Evolutionary conservation across 2,797 vertebrate species (phyloP), one percentile per base, ranked within the genome.

Genomic region (Simalia tracyae): DNA sequence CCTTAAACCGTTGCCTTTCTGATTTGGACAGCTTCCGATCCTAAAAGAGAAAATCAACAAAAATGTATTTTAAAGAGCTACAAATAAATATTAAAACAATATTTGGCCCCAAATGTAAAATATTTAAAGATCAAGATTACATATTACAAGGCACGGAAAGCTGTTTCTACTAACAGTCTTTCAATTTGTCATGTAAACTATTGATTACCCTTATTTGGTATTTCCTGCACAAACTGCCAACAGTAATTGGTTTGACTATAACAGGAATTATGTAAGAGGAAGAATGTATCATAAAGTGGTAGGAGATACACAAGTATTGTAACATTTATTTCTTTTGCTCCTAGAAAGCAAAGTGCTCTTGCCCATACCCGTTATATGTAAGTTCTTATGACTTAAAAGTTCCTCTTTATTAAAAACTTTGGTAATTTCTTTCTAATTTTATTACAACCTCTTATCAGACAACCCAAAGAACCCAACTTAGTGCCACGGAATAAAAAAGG

Each of bases 21-120:
- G 99, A 99, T 96, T 98, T 99, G 92, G 99, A 98, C 97, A 99
- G 97, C 95, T 99, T 99, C 89, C 99, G 98, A 96, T 99, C 99
- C 99, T 99, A 93, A 90, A 54, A 94, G 89, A 42, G 9, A 81
- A 92, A 95, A 95, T 95, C 72, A 42, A 1, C 24, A 89, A 92
- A 97, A 84, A 89, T 36, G 89, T 22, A 89, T 0, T 93, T 28
- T 96, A 12, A 63, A 42, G 3, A 92, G 66, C 31, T 36, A 19
- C 10, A 60, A 26, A 14, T 54, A 42, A 1, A 66, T n/a, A 72
- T 26, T 56, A 24, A n/a, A 61, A 26, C 57, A 11, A 56, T 26
- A 63, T 22, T 9, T 64, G 7, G 90, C 28, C 26, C 42, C 24
- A 63, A 90, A 76, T 12, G n/a, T 76, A 36, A 36, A 64, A 64